phyloP scores from a whole-genome alignment of 2,113 vertebrate species.

The Excalfactoria chinensis region DNA sequence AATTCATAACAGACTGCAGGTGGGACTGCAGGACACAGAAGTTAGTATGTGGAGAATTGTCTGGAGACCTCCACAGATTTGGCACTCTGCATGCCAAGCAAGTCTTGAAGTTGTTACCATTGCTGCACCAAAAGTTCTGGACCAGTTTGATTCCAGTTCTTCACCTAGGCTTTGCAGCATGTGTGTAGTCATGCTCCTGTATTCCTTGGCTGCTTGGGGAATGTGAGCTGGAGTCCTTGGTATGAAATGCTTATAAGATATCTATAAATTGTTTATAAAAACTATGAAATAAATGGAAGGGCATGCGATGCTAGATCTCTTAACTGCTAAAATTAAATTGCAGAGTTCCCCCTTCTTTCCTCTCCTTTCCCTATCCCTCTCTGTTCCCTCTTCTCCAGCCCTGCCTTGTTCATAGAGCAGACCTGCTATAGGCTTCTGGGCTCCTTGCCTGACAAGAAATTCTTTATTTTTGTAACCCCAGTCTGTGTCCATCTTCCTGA shows the following conservation, averaged over 20 bases:
- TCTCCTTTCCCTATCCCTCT: background rate
- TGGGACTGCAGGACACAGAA: background rate
- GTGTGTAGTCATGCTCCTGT: background rate
- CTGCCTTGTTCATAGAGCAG: background rate
- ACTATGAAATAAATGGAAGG: background rate
- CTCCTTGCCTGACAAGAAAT: background rate
- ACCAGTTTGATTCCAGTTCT: background rate
- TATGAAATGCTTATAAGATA: background rate
- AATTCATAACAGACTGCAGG: background rate
- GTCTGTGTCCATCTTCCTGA: constrained; percentile 16
- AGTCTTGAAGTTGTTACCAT: background rate
- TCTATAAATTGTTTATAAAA: background rate
- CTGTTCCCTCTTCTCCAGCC: accelerated
- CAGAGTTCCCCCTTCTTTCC: background rate
- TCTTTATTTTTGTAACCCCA: background rate
- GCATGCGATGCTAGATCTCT: background rate
- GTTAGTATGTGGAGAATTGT: background rate
- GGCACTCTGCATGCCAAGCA: background rate
- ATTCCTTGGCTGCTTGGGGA: background rate
- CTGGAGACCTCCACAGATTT: background rate
- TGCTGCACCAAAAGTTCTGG: background rate
- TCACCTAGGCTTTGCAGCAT: background rate
- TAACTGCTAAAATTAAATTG: background rate
- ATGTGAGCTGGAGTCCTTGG: background rate
- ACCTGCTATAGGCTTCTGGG: background rate